Percentiles rank a stretch among this genome's conserved stretches.
Conservation (phyloP, 2,797 vertebrate genomes). For the Pseudomugil gertrudae region DNA sequence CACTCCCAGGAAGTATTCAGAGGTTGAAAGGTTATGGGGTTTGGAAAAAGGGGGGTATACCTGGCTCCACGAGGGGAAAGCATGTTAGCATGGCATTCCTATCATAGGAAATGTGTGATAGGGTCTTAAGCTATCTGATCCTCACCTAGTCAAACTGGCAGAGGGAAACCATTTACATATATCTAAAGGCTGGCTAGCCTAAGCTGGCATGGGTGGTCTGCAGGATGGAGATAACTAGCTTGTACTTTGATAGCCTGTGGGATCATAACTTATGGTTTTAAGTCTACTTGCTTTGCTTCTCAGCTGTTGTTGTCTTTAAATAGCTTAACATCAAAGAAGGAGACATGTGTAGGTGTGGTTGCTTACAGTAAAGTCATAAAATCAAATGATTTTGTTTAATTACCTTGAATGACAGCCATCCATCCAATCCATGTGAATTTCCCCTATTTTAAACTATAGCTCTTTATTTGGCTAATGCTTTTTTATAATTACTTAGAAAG, state of each 20-base stretch:
- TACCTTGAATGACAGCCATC: neutral
- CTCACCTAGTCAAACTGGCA: slow-evolving; percentile 55
- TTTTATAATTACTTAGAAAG: slow-evolving; percentile 2
- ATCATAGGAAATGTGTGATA: slow-evolving; percentile 40
- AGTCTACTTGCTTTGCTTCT: slow-evolving; percentile 46
- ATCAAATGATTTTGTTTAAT: neutral
- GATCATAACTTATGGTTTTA: slow-evolving; percentile 55
- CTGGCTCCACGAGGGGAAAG: slow-evolving; percentile 61
- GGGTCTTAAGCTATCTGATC: slow-evolving; percentile 63
- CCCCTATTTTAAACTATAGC: too few relatives aligned
- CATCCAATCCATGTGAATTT: neutral
- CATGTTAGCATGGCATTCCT: slow-evolving; percentile 60
- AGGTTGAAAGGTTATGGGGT: slow-evolving; percentile 63
- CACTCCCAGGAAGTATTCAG: slow-evolving; percentile 61
- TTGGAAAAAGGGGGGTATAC: slow-evolving; percentile 55
- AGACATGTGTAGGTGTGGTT: neutral
- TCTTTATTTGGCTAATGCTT: too few relatives aligned
- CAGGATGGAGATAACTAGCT: slow-evolving; percentile 60
- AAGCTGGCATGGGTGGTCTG: slow-evolving; percentile 59
- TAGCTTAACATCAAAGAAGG: slow-evolving; percentile 48
- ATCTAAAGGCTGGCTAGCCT: slow-evolving; percentile 43
- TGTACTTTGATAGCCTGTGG: slow-evolving; percentile 22
- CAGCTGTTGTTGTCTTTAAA: slow-evolving; percentile 73
- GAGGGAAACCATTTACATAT: slow-evolving; percentile 65
- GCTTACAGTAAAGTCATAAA: slow-evolving; percentile 14